Evolutionary conservation across 2,888 invertebrate genomes (phyloP), one percentile per base, ranked within the genome.

Genomic region (Tenthredo livida): DNA sequence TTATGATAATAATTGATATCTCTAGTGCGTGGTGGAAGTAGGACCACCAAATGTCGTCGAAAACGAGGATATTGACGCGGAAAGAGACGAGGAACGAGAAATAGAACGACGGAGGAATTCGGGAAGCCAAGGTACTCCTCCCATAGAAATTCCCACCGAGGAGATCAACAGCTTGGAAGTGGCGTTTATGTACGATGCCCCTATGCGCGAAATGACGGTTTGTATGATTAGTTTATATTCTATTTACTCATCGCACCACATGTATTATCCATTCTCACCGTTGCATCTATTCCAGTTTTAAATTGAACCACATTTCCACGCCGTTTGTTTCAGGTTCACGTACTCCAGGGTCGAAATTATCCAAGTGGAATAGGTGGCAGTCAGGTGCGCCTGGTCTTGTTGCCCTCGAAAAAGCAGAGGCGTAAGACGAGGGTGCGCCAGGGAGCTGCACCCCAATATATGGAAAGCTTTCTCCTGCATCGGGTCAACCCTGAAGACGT

Each of bases 401-500:
- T 99, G 88, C 99, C 98, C 5, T 96, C 97, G 91, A 98, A 98
- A 93, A 98, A 98, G 93, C 98, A 98, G 93, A 97, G 98, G 91
- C 97, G 97, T 93, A 98, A 98, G 94, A 98, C 98, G 37, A 98
- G 98, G 94, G 97, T 98, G 87, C 96, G 98, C 85, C 96, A 97
- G 85, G 98, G 98, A 0, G 97, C 98, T 91, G 97, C 97, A 92
- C 98, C 98, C 0, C 97, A 98, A 92, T 98, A 97, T 91, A 97
- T 98, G 96, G 98, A 99, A 93, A 97, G 97, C 90, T 98, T 98
- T 93, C 95, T 98, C 67, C 95, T 98, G 89, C 98, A 97, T 92
- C 97, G 98, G 91, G 97, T 98, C 58, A 98, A 97, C 94, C 98
- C 98, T 95, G 98, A 98, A 95, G 98, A 98, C 90, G 98, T 99